A percentile compares a stretch with the other conserved stretches of the same genome.
These are phyloP conservation scores for Physella acuta DNA, from an alignment of 1,140 invertebrate species.

Conservation along the genomic window DNA sequence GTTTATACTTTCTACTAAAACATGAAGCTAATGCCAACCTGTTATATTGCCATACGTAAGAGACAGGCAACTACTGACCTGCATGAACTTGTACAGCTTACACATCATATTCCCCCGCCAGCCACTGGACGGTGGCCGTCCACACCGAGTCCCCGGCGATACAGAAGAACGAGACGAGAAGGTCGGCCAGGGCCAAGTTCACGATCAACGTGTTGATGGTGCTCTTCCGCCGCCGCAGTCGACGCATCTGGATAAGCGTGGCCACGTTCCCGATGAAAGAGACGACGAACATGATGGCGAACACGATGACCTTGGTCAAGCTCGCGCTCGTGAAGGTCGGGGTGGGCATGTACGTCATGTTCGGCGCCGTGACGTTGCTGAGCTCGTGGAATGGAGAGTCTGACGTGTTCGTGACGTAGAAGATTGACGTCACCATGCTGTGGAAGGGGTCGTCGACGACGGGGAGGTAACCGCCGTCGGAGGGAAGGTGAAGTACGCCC, in stretches of 20 bases:
- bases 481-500: too few relatives aligned
- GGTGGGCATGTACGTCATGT: neutral
- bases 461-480: too few relatives aligned
- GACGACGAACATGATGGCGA: conserved; percentile 70
- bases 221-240: conserved; percentile 64
- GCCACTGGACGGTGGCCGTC: conserved; percentile 77
- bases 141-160: conserved; percentile 77
- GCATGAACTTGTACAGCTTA: conserved; percentile 79
- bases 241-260: conserved; percentile 73
- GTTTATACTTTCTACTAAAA: too few relatives aligned
- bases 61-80: conserved; percentile 52
- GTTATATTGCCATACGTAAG: too few relatives aligned
- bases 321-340: conserved; percentile 53
- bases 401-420: neutral
- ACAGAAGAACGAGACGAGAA: conserved; percentile 78
- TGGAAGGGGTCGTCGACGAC: too few relatives aligned
- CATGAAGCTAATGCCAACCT: too few relatives aligned
- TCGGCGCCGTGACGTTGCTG: neutral
- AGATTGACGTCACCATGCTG: neutral
- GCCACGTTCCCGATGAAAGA: conserved; percentile 74
- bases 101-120: conserved; percentile 75
- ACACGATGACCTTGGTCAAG: conserved; percentile 67
- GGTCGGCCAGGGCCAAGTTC: conserved; percentile 70
- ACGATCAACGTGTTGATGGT: conserved; percentile 78
- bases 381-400: neutral